phyloP scores from a whole-genome alignment of 2,113 vertebrate species.

The Leptobrachium leishanense region DNA sequence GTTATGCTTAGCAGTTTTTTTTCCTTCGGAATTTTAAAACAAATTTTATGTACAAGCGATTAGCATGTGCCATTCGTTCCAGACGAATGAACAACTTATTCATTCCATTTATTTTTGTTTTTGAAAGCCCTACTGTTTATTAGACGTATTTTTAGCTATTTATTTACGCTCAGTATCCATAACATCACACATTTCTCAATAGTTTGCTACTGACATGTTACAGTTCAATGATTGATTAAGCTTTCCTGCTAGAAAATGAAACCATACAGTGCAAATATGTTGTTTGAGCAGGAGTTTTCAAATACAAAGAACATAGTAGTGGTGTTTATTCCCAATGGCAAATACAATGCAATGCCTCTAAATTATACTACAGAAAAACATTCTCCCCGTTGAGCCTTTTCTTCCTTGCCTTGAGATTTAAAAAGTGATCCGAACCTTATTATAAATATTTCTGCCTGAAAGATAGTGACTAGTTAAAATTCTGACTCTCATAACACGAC shows the following conservation, averaged over 20 bases:
- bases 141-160: slow-evolving; percentile 37
- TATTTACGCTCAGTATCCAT: slow-evolving; percentile 27
- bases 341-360: slow-evolving; percentile 33
- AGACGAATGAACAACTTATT: too few relatives aligned
- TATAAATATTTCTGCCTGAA: slow-evolving; percentile 43
- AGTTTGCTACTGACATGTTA: slow-evolving; percentile 45
- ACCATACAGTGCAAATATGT: slow-evolving; percentile 45
- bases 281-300: slow-evolving; percentile 47
- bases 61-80: background rate
- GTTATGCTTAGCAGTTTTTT: background rate
- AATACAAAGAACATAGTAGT: slow-evolving; percentile 34
- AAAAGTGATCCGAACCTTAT: slow-evolving; percentile 45
- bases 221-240: slow-evolving; percentile 51
- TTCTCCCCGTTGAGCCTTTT: slow-evolving; percentile 20
- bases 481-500: slow-evolving; percentile 34
- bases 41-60: background rate
- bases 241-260: slow-evolving; percentile 43
- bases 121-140: slow-evolving; percentile 20
- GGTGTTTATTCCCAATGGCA: slow-evolving; percentile 46
- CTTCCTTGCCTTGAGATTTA: slow-evolving; percentile 25
- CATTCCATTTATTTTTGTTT: slow-evolving; percentile 10
- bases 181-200: slow-evolving; percentile 44
- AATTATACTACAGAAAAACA: slow-evolving; percentile 42
- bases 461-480: slow-evolving; percentile 41
- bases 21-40: background rate